Evolutionary conservation across 1,140 invertebrate species (phyloP).

Genomic region (Mylabris phalerata): DNA sequence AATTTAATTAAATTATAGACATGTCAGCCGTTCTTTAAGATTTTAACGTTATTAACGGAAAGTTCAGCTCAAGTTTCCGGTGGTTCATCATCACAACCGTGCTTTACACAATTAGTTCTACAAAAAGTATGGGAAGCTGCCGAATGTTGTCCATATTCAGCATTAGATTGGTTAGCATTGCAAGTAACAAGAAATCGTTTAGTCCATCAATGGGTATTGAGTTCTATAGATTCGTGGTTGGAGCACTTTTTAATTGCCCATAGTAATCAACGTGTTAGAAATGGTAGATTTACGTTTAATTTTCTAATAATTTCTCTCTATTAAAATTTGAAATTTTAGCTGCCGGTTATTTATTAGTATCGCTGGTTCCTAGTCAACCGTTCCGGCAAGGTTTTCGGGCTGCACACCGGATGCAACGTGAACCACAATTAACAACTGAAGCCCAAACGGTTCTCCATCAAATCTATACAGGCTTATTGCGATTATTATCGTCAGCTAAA

Average conservation of each 20-base stretch:
- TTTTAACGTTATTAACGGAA: slow-evolving; percentile 74
- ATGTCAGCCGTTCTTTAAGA: slow-evolving; percentile 85
- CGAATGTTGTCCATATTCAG: slow-evolving; percentile 81
- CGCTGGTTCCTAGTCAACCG: slow-evolving; percentile 78
- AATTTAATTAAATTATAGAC: slow-evolving; percentile 41
- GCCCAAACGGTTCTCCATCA: slow-evolving; percentile 76
- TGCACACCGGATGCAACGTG: slow-evolving; percentile 47
- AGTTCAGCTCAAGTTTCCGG: slow-evolving; percentile 48
- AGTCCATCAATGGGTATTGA: slow-evolving; percentile 81
- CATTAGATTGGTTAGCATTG: slow-evolving; percentile 84
- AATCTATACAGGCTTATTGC: slow-evolving; percentile 71
- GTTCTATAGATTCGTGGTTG: slow-evolving; percentile 80
- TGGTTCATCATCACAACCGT: slow-evolving; percentile 72
- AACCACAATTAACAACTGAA: slow-evolving; percentile 53
- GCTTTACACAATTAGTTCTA: slow-evolving; percentile 82
- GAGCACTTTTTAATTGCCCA: slow-evolving; percentile 84
- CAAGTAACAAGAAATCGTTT: slow-evolving; percentile 80
- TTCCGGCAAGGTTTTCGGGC: slow-evolving; percentile 79
- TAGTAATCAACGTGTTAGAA: slow-evolving; percentile 76
- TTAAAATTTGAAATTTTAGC: slow-evolving; percentile 46
- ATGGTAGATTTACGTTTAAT: slow-evolving; percentile 52
- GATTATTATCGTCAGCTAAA: slow-evolving; percentile 71
- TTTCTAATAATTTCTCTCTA: background rate
- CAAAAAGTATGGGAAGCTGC: slow-evolving; percentile 85
- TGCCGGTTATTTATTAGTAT: slow-evolving; percentile 78